Percentiles rank a stretch among this genome's conserved stretches.
Conservation (phyloP, 2,113 vertebrate species). For the Caranx ignobilis region DNA sequence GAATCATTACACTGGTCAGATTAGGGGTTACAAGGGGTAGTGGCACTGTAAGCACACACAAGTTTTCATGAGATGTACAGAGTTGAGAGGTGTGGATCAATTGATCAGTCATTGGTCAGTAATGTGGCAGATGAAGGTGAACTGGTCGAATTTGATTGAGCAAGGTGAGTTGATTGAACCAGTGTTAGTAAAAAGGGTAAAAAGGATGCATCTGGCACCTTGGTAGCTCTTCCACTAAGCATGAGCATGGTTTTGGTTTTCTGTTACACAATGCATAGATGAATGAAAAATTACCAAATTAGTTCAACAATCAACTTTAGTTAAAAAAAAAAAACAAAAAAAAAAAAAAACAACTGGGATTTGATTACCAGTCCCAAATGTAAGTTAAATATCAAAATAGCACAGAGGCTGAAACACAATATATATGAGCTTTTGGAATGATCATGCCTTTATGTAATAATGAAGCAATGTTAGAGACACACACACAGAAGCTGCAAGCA, state of each 20-base stretch:
- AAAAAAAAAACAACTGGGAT: neutral
- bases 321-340: neutral
- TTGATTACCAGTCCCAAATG: conserved; percentile 6
- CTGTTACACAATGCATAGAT: conserved; percentile 12
- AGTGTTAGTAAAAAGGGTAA: conserved; percentile 53
- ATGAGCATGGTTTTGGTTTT: conserved; percentile 25
- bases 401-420: conserved; percentile 15
- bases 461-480: conserved; percentile 45
- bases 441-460: conserved; percentile 50
- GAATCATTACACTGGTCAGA: conserved; percentile 38
- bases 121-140: conserved; percentile 53
- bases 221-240: neutral
- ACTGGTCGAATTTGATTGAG: conserved; percentile 20
- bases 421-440: conserved; percentile 26
- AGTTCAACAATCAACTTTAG: neutral
- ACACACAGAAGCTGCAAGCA: conserved; percentile 66
- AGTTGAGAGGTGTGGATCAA: conserved; percentile 24
- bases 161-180: conserved; percentile 38
- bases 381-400: neutral
- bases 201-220: conserved; percentile 9
- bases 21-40: conserved; percentile 22
- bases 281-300: conserved; percentile 24
- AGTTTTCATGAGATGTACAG: conserved; percentile 34
- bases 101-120: conserved; percentile 35
- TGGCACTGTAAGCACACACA: conserved; percentile 34